phyloP scores from a whole-genome alignment of 2,113 vertebrate species.

The Erinaceus europaeus region DNA sequence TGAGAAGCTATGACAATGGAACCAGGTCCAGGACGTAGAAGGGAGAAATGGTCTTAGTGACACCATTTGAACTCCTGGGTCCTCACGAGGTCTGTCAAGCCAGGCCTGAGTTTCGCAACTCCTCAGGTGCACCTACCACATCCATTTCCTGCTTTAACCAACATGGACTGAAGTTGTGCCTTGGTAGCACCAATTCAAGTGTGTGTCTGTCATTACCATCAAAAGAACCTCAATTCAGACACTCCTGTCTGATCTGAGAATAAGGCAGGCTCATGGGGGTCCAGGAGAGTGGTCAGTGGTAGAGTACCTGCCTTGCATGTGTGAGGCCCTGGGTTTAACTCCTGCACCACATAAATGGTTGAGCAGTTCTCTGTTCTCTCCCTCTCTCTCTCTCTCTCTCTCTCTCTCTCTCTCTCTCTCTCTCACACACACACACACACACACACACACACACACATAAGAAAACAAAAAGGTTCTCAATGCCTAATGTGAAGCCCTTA shows the following conservation, averaged over 20 bases:
- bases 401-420: no score
- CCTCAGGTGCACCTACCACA: background rate
- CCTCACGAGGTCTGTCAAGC: no score
- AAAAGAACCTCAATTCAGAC: background rate
- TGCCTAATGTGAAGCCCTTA: background rate
- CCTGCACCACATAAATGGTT: no score
- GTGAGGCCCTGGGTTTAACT: no score
- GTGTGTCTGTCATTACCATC: background rate
- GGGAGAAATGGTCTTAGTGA: background rate
- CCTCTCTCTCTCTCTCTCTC: no score
- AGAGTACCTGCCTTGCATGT: no score
- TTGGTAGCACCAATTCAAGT: background rate
- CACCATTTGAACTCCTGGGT: background rate
- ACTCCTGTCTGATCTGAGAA: background rate
- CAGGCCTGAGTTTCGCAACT: background rate
- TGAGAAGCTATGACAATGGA: background rate
- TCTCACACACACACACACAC: no score
- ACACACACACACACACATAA: no score
- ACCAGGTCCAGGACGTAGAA: background rate
- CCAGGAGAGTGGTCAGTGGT: no score
- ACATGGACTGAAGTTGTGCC: background rate
- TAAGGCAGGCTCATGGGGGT: no score
- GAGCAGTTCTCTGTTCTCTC: no score
- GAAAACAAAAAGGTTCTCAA: background rate
- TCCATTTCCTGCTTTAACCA: background rate